Conservation (phyloP, 2,797 vertebrate species). For the Varecia variegata region DNA sequence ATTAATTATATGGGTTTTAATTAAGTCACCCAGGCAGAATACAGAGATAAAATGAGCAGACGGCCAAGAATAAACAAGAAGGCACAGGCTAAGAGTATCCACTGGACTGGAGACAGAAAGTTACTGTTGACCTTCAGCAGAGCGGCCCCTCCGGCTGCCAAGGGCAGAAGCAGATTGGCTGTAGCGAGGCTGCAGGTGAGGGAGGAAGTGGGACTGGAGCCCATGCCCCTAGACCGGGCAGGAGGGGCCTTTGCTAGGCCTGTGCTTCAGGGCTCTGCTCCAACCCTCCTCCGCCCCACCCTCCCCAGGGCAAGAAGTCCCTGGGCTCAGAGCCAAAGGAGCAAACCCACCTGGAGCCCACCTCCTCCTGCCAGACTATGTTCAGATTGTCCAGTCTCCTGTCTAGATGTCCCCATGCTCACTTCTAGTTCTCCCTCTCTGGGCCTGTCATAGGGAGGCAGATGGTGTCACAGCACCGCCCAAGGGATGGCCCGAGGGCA, state of each 20-base stretch:
- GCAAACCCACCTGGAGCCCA: not conserved
- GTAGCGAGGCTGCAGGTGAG: not conserved
- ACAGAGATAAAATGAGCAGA: not conserved
- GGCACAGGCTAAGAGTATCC: not conserved
- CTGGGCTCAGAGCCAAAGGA: not conserved
- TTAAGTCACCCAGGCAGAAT: not conserved
- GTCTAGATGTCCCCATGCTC: not conserved
- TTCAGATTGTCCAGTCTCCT: not conserved
- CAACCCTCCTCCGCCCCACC: not conserved
- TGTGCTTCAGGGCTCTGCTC: not conserved
- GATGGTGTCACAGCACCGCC: not conserved
- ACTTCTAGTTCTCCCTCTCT: not conserved
- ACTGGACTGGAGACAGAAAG: not conserved
- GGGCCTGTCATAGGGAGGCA: not conserved
- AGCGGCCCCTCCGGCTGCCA: not conserved
- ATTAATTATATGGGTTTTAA: constrained; percentile 7
- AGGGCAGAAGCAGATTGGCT: not conserved
- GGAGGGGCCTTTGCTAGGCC: not conserved
- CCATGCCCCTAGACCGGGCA: not conserved
- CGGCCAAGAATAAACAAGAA: not conserved
- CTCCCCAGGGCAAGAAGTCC: not conserved
- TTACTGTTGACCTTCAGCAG: not conserved
- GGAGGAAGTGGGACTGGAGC: not conserved
- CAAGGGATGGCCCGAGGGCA: not conserved
- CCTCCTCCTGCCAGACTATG: not conserved